Percentiles rank a stretch among this genome's conserved stretches.
These are phyloP conservation scores for Erebia epiphron DNA, from an alignment of 2,888 invertebrate species.

Conservation along the genomic window DNA sequence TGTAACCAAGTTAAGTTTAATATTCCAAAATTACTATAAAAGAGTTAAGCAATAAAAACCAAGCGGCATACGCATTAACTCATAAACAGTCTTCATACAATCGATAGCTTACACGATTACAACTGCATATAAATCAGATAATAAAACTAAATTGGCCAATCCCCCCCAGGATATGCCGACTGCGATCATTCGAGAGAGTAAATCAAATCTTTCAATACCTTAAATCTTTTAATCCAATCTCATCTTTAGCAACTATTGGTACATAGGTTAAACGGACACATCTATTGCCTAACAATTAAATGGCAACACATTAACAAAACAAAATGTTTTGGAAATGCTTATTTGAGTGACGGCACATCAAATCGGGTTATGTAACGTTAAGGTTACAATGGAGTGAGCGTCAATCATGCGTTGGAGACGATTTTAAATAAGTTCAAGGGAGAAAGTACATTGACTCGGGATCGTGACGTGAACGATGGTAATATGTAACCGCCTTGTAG, in stretches of 20 bases:
- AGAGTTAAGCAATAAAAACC: not conserved
- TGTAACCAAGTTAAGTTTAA: not conserved
- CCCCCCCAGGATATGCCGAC: conserved; percentile 23
- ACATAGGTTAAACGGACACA: conserved; percentile 67
- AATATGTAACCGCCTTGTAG: conserved; percentile 24
- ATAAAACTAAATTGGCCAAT: conserved; percentile 29
- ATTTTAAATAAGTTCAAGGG: conserved; percentile 78
- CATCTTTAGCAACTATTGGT: conserved; percentile 46
- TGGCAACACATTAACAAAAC: conserved; percentile 79
- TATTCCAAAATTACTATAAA: not conserved
- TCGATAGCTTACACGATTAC: conserved; percentile 8
- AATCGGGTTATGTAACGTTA: conserved; percentile 70
- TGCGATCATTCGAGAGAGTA: conserved; percentile 26
- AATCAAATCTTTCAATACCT: conserved; percentile 32
- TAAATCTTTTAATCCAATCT: conserved; percentile 33
- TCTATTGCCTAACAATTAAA: conserved; percentile 77
- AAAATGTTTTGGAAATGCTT: conserved; percentile 66
- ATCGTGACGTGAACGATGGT: conserved; percentile 51
- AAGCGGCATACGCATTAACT: not conserved
- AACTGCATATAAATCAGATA: conserved; percentile 19
- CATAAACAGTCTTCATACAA: conserved; percentile 3
- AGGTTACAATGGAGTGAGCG: conserved; percentile 68
- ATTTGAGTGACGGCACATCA: conserved; percentile 74
- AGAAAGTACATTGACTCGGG: conserved; percentile 72
- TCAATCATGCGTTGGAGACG: conserved; percentile 78